Evolutionary conservation across 2,888 invertebrate species (phyloP).

Genomic region (Apeira syringaria): DNA sequence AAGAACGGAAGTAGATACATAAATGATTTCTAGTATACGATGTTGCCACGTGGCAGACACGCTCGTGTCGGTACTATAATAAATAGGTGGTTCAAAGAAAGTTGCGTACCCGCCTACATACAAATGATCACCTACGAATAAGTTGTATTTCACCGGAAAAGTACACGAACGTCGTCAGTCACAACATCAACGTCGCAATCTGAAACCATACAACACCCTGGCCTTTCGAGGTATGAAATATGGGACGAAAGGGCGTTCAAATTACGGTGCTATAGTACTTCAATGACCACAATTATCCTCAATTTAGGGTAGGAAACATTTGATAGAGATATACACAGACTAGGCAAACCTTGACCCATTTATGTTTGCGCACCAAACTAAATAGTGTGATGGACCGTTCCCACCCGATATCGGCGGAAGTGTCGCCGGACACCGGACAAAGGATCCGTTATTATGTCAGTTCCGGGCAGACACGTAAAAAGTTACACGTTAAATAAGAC

Average conservation of each 20-base stretch:
- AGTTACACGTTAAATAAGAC: conserved; percentile 35
- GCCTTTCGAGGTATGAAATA: too few species aligned
- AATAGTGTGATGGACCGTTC: conserved; percentile 51
- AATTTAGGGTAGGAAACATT: conserved; percentile 48
- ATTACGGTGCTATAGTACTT: conserved; percentile 25
- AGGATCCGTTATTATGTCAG: conserved; percentile 68
- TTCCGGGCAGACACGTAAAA: conserved; percentile 46
- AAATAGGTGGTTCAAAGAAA: conserved; percentile 30
- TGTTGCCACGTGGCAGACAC: conserved; percentile 32
- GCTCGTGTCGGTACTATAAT: conserved; percentile 14
- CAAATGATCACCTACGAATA: conserved; percentile 28
- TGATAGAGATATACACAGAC: conserved; percentile 54
- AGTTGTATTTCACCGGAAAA: conserved; percentile 17
- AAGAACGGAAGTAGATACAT: conserved; percentile 52
- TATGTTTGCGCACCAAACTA: conserved; percentile 58
- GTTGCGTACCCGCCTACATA: conserved; percentile 28
- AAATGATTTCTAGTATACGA: conserved; percentile 36
- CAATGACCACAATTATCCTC: conserved; percentile 37
- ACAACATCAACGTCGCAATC: too few species aligned
- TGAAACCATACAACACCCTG: too few species aligned
- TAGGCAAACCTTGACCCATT: conserved; percentile 71
- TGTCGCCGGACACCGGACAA: conserved; percentile 67
- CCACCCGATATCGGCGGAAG: conserved; percentile 71
- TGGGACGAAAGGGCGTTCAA: conserved; percentile 7
- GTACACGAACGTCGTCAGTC: conserved; percentile 1